A percentile compares a stretch with the other conserved stretches of the same genome.
Conservation (phyloP, 2,113 vertebrate genomes). For the Sigmodon hispidus region DNA sequence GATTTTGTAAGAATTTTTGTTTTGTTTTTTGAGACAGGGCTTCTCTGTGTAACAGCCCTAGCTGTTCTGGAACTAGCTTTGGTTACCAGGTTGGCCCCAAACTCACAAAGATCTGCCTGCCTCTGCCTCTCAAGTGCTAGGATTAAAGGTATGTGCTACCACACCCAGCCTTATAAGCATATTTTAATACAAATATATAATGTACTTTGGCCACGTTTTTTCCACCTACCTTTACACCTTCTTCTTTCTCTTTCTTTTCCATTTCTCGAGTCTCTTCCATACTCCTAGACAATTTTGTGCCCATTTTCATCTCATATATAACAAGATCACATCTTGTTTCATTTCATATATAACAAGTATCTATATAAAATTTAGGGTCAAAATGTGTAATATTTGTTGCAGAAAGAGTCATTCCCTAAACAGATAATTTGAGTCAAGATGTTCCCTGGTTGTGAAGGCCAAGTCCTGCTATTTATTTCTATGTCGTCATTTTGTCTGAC, state of each 20-base stretch:
- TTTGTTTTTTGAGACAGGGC: background rate
- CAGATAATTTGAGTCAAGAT: background rate
- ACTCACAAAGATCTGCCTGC: background rate
- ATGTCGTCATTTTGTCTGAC: background rate
- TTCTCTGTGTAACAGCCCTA: background rate
- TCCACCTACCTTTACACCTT: no score
- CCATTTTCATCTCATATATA: background rate
- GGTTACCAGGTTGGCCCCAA: background rate
- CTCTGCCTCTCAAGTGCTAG: background rate
- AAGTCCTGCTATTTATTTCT: no score
- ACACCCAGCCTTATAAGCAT: background rate
- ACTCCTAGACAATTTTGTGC: background rate
- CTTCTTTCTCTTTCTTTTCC: background rate
- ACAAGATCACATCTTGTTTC: background rate
- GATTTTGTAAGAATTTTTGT: background rate
- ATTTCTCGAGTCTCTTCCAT: background rate
- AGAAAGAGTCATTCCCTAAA: background rate
- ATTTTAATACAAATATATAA: background rate
- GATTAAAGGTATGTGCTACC: background rate
- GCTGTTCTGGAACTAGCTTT: background rate
- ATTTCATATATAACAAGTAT: background rate
- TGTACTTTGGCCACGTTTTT: background rate
- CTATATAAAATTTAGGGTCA: background rate
- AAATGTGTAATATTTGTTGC: background rate
- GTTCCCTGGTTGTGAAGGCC: background rate